Conservation (phyloP, 53 echinoderm and acorn worm genomes). For the Holothuria scabra region DNA sequence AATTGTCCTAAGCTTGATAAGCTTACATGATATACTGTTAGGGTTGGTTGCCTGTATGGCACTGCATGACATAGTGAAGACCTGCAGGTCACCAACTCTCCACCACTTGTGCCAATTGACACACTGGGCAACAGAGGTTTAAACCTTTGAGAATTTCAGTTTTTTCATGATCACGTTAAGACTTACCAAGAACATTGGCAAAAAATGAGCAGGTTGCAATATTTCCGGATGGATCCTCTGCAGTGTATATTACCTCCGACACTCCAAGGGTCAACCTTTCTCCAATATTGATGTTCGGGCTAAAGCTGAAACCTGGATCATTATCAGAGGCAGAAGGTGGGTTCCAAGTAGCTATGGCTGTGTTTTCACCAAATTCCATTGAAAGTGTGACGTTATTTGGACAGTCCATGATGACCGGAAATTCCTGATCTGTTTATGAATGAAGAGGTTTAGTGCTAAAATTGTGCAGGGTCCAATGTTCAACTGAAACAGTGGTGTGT, state of each 20-base stretch:
- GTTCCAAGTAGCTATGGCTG: slow-evolving; percentile 4
- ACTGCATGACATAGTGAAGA: too few species aligned
- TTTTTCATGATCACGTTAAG: background rate
- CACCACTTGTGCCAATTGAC: too few species aligned
- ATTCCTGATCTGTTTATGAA: slow-evolving; percentile 20
- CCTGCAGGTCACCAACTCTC: too few species aligned
- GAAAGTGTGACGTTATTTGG: background rate
- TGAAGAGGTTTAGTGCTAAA: too few species aligned
- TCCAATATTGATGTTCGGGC: background rate
- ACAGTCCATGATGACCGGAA: slow-evolving; percentile 21
- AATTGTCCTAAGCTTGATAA: too few species aligned
- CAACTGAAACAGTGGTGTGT: too few species aligned
- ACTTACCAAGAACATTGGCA: background rate
- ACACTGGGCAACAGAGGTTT: too few species aligned
- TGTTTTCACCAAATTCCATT: background rate
- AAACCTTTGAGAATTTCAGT: too few species aligned
- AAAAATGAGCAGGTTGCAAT: background rate
- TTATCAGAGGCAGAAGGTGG: slow-evolving; percentile 36
- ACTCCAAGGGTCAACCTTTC: slow-evolving; percentile 13
- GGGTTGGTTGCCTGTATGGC: too few species aligned
- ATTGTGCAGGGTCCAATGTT: too few species aligned
- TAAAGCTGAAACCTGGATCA: background rate
- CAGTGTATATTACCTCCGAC: background rate
- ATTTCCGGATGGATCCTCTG: background rate
- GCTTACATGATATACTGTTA: too few species aligned